Conservation (phyloP, 2,888 invertebrate genomes). For the Carpatolechia fugitivella region DNA sequence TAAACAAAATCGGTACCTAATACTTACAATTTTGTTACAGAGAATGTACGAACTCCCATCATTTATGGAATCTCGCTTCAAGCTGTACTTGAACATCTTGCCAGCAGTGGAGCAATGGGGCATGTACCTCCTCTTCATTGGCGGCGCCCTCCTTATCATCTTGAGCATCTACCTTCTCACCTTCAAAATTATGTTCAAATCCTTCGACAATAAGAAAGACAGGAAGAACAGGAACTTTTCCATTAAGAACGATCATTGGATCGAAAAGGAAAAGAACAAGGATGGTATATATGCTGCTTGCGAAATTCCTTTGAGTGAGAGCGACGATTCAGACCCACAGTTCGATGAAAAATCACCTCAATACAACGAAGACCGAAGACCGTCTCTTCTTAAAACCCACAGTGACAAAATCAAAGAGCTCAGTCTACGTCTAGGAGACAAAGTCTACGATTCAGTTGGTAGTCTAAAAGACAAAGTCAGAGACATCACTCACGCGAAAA, state of each 20-base stretch:
- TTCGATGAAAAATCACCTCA: conserved; percentile 19
- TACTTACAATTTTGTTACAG: too few relatives aligned
- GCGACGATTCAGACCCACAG: conserved; percentile 44
- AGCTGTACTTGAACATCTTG: conserved; percentile 85
- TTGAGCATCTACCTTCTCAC: conserved; percentile 67
- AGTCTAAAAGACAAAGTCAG: conserved; percentile 50
- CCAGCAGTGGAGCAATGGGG: conserved; percentile 80
- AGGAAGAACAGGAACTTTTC: conserved; percentile 34
- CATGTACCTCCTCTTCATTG: conserved; percentile 77
- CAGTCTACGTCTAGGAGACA: conserved; percentile 50
- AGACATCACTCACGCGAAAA: conserved; percentile 45
- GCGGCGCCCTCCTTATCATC: conserved; percentile 72
- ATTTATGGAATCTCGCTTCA: conserved; percentile 81
- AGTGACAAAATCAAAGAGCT: conserved; percentile 54
- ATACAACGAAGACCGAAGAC: conserved; percentile 29
- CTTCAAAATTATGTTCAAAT: conserved; percentile 68
- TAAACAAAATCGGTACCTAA: too few relatives aligned
- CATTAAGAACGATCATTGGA: conserved; percentile 42
- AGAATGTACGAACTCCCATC: conserved; percentile 84
- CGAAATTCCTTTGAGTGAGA: conserved; percentile 57
- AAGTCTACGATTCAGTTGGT: conserved; percentile 57
- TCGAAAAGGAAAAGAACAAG: conserved; percentile 34
- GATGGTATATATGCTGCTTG: conserved; percentile 59
- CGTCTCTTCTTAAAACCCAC: conserved; percentile 39
- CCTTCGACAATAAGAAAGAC: conserved; percentile 40